phyloP scores from a whole-genome alignment of 2,888 invertebrate species.

The Dynastes tityus region DNA sequence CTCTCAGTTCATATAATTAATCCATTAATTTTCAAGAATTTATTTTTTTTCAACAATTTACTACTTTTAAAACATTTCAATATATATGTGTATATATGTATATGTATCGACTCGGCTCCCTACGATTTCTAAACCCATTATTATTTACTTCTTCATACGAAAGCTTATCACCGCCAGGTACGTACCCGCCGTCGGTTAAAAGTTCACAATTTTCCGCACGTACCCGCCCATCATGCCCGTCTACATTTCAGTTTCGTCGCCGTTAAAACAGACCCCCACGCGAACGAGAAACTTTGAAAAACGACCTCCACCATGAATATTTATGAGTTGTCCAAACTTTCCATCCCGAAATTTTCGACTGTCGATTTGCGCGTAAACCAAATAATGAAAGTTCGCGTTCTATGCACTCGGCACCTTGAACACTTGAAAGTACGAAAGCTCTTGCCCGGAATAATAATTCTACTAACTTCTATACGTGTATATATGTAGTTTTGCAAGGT shows the following conservation, averaged over 20 bases:
- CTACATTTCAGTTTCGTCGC: too few relatives aligned
- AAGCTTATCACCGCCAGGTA: background rate
- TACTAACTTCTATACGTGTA: too few relatives aligned
- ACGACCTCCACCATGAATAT: slow-evolving; percentile 11
- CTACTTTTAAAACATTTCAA: too few relatives aligned
- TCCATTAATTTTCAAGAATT: too few relatives aligned
- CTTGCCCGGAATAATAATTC: background rate
- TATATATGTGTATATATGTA: too few relatives aligned
- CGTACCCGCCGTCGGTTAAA: background rate
- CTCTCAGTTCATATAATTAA: too few relatives aligned
- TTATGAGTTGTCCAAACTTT: slow-evolving; percentile 32
- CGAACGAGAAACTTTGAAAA: slow-evolving; percentile 21
- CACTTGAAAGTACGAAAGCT: slow-evolving; percentile 6
- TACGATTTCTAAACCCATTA: background rate
- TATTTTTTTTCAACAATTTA: too few relatives aligned
- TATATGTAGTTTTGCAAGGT: too few relatives aligned
- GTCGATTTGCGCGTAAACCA: slow-evolving; percentile 1
- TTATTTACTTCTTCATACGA: background rate
- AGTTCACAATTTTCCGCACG: slow-evolving; percentile 1
- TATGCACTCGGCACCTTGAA: slow-evolving; percentile 13
- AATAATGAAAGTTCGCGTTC: slow-evolving; percentile 20
- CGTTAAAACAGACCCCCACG: background rate
- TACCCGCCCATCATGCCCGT: background rate
- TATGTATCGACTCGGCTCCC: too few relatives aligned
- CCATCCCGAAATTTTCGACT: slow-evolving; percentile 14